Base-by-base conservation (phyloP, 2,113 vertebrate genomes). In the Microtus oregoni region DNA sequence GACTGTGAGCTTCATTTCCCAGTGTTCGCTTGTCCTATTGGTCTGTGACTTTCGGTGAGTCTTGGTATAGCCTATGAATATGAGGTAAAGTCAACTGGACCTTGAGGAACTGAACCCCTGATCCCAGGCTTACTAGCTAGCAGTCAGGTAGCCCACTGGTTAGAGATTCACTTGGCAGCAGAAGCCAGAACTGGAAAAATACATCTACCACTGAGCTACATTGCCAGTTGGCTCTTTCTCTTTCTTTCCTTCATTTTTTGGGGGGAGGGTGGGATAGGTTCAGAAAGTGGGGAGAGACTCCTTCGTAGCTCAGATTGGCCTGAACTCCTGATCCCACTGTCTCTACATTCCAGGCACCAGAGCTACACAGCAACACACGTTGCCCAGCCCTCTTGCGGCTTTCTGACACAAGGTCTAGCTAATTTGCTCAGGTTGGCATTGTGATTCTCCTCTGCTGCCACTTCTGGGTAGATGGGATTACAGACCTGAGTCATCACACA, bases 121-220 rank as follows among this genome's bases (percentile, higher is more conserved):
- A 82, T 81, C 50, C 76, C 41, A 72, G 76, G 72, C 81, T 86
- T 93, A 58, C 68, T 78, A 92, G 76, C 90, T 86, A 35, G 14
- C 50, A 38, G 88, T 67, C 14, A 30, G 11, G 24, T 38, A 63
- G 81, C 13, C 44, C 22, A 50, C 61, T 32, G 41, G 22, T 92
- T 65, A 81, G 55, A 30, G 41, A 70, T 65, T 89, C 79, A 67
- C 73, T 90, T 73, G 86, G 61, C 68, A 73, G 44, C 85, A 70
- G 52, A 41, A 35, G 61, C 67, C 30, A 50, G 93, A 52, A 88
- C 55, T 38, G 47, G 12, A 8, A 70, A 47, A 32, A 47, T 30
- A 44, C 30, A 86, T 4, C 38, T 24, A 41, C 72, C 72, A 41
- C 72, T 24, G n/a, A 41, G 72, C n/a, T 41, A 38, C 9, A 38